Evolutionary conservation across 2,888 invertebrate species (phyloP), one percentile per base, ranked within the genome.

Genomic region (Allacma fusca): DNA sequence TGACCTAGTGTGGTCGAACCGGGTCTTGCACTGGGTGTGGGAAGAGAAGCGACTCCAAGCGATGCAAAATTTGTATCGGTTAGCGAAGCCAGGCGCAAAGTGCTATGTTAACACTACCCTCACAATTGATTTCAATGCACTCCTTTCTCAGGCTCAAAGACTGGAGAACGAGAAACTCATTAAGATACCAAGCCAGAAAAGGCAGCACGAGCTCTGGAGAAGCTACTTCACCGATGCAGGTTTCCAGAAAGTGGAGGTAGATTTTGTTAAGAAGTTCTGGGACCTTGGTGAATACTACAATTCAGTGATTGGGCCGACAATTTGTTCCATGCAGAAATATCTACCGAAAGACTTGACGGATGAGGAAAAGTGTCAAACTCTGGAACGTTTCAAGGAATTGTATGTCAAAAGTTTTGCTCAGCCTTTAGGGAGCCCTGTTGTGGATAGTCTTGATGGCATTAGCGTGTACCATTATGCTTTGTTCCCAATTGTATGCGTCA

Each of bases 1-100:
- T 75, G 75, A 75, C 50, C 44, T 75, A 7, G 28, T 75, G n/a
- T 75, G 75, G 75, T 65, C 75, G 0, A 75, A 75, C 28, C 1
- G 44, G 1, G 75, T 26, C 16, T 26, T 75, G 1, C 75, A 75
- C 13, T 75, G 75, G 75, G 29, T 75, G 2, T 28, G 28, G 1
- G 71, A 50, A 1, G 67, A 43, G 2, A 26, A 44, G 0, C 43
- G 29, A 50, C 24, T 26, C 19, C 23, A 26, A 24, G 67, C 67
- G n/a, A 43, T 23, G 4, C 7, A 40, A 26, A 75, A 75, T 23
- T n/a, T 75, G 0, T 21, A 19, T 21, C 43, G 44, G 9, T 44
- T 75, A 7, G 64, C 64, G 16, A 19, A 26, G 16, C 67, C 75
- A 4, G 65, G 67, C 0, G 44, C 65, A 7, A 7, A 29, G 19